phyloP scores from a whole-genome alignment of 1,140 invertebrate species.

The Drosophila pectinifera region DNA sequence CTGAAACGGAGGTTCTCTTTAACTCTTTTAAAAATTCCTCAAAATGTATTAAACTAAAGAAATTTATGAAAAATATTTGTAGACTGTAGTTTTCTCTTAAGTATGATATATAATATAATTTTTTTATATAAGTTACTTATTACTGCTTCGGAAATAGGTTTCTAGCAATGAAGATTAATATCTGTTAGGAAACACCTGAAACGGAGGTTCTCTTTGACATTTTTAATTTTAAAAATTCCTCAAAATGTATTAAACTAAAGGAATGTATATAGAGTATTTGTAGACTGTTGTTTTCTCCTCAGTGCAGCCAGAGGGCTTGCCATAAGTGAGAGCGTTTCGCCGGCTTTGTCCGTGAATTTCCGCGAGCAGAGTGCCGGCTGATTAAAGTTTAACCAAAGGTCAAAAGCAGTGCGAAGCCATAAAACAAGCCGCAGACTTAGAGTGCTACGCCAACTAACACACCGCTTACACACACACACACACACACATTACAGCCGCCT shows the following conservation, averaged over 20 bases:
- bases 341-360: conserved; percentile 36
- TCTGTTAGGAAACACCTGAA: no score
- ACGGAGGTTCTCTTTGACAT: no score
- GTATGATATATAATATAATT: background rate
- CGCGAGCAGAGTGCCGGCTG: conserved; percentile 47
- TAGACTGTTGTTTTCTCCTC: background rate
- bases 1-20: no score
- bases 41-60: background rate
- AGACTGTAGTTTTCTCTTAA: background rate
- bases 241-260: background rate
- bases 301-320: conserved; percentile 1
- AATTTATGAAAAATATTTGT: no score
- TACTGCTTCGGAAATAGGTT: background rate
- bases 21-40: background rate
- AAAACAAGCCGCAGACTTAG: conserved; percentile 81
- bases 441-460: conserved; percentile 31
- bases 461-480: conserved; percentile 32
- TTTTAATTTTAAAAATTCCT: background rate
- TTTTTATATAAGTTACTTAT: background rate
- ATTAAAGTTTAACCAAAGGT: conserved; percentile 81
- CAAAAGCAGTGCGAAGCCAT: conserved; percentile 81
- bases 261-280: no score
- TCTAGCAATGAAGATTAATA: no score
- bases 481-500: background rate
- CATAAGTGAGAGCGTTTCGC: conserved; percentile 26